A percentile compares a stretch with the other conserved stretches of the same genome.
These are phyloP conservation scores for Argyra leucocephala DNA, from an alignment of 2,888 invertebrate genomes.

Conservation along the genomic window DNA sequence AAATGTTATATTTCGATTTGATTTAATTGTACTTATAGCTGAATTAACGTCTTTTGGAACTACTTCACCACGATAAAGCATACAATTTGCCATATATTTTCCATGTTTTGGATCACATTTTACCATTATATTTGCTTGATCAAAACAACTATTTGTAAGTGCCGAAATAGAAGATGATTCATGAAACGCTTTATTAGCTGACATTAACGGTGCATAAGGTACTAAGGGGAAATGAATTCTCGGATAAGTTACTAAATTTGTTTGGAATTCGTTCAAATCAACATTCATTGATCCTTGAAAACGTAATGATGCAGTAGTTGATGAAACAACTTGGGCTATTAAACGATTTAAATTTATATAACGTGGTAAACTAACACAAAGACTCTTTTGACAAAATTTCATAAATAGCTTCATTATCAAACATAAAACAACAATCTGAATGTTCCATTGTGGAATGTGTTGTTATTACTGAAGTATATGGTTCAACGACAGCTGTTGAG, in stretches of 20 bases:
- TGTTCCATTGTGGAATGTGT: conserved; percentile 81
- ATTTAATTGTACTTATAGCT: conserved; percentile 69
- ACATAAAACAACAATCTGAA: conserved; percentile 88
- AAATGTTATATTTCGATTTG: conserved; percentile 68
- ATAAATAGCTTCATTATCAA: conserved; percentile 92
- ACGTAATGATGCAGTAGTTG: conserved; percentile 76
- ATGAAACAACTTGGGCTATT: conserved; percentile 69
- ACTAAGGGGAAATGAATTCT: conserved; percentile 60
- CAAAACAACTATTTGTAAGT: conserved; percentile 81
- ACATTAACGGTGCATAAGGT: conserved; percentile 38
- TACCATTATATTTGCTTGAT: conserved; percentile 49
- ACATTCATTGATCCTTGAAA: conserved; percentile 86
- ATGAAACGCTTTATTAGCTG: conserved; percentile 33
- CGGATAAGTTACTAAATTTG: conserved; percentile 84
- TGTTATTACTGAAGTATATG: conserved; percentile 84
- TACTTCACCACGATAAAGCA: conserved; percentile 81
- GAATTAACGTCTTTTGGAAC: conserved; percentile 82
- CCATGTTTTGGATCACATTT: conserved; percentile 69
- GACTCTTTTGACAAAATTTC: conserved; percentile 78
- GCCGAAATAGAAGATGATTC: conserved; percentile 49
- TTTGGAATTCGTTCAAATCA: conserved; percentile 82
- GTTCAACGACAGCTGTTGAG: conserved; percentile 88
- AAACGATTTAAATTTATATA: conserved; percentile 61
- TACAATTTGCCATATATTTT: conserved; percentile 84
- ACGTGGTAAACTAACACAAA: conserved; percentile 64